phyloP scores from a whole-genome alignment of 1,140 invertebrate species.

The Armadillidium nasatum region DNA sequence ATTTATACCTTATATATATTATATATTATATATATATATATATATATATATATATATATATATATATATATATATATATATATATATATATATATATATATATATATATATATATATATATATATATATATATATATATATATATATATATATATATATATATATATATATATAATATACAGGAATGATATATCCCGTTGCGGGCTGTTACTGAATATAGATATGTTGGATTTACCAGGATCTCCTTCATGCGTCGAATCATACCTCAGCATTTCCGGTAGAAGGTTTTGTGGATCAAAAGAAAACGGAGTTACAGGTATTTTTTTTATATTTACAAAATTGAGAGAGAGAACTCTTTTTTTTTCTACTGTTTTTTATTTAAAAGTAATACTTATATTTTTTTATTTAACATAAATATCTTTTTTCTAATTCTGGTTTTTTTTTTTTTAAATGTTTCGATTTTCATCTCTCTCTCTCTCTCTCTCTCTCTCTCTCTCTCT shows the following conservation, averaged over 20 bases:
- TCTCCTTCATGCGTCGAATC: not conserved
- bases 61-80: not conserved
- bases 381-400: too few relatives aligned
- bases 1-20: not conserved
- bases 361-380: too few relatives aligned
- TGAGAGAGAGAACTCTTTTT: too few relatives aligned
- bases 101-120: not conserved
- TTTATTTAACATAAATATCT: too few relatives aligned
- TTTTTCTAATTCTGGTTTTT: too few relatives aligned
- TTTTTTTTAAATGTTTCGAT: too few relatives aligned
- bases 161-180: not conserved
- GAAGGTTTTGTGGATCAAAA: not conserved
- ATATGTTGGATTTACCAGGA: conserved; percentile 1
- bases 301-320: not conserved
- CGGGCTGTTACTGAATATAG: not conserved
- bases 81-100: not conserved
- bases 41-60: conserved; percentile 15
- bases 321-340: not conserved
- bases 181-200: not conserved
- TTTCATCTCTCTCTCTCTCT: too few relatives aligned
- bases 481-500: too few relatives aligned
- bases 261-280: not conserved
- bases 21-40: conserved; percentile 15
- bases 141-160: conserved; percentile 10
- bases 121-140: not conserved